phyloP scores from a whole-genome alignment of 2,797 vertebrate species.

The Psittacula derbiana region DNA sequence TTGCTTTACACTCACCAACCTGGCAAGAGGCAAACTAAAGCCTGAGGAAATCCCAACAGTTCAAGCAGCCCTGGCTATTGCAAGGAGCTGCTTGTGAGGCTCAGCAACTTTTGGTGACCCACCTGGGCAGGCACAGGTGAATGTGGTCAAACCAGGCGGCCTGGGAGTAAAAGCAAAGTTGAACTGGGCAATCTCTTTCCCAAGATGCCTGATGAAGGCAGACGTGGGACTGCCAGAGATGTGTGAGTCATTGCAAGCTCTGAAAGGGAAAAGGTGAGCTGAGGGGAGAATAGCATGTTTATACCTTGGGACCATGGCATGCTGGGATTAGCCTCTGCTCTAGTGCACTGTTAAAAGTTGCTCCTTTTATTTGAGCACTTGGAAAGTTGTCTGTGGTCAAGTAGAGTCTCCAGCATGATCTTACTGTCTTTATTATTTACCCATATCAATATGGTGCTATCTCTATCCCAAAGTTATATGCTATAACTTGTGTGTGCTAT shows the following conservation, averaged over 20 bases:
- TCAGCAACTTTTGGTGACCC: not conserved
- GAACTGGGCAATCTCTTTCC: not conserved
- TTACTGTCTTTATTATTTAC: not conserved
- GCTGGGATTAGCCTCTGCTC: not conserved
- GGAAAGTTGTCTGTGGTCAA: not conserved
- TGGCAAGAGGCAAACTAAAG: not conserved
- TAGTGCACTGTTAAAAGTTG: not conserved
- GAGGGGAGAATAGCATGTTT: not conserved
- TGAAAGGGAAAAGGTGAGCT: not conserved
- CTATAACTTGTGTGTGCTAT: too few species aligned
- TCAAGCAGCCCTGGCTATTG: not conserved
- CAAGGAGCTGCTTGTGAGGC: not conserved
- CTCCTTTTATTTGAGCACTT: not conserved
- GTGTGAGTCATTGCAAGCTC: not conserved
- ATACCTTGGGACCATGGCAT: not conserved
- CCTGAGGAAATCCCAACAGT: not conserved
- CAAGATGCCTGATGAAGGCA: fast-evolving
- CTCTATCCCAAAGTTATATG: not conserved
- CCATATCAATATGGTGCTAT: not conserved
- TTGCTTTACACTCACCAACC: not conserved
- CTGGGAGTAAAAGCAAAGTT: not conserved
- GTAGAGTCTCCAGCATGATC: not conserved
- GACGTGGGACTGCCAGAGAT: not conserved
- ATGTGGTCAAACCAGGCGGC: not conserved
- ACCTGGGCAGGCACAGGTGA: not conserved